phyloP scores from a whole-genome alignment of 2,888 invertebrate species.

The Chloroclysta siterata region DNA sequence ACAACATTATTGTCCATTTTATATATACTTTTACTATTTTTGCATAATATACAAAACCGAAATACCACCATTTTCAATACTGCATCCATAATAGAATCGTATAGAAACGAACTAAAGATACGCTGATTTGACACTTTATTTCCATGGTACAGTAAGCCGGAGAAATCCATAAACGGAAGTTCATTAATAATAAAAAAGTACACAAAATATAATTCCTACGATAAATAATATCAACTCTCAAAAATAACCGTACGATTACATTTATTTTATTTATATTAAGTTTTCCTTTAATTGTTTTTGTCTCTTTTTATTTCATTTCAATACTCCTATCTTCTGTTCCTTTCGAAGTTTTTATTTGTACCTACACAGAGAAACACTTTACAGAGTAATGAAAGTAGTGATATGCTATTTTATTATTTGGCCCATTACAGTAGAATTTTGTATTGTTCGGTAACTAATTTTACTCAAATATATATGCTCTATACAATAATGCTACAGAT shows the following conservation, averaged over 20 bases:
- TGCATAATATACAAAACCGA: constrained; percentile 74
- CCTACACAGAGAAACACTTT: constrained; percentile 85
- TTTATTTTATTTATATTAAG: constrained; percentile 49
- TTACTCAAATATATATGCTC: constrained; percentile 35
- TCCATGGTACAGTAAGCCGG: constrained; percentile 70
- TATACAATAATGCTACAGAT: constrained; percentile 8
- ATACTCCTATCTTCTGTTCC: constrained; percentile 78
- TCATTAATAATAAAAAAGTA: constrained; percentile 49
- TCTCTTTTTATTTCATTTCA: constrained; percentile 60
- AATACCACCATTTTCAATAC: constrained; percentile 70
- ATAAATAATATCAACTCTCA: constrained; percentile 43
- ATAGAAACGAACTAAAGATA: constrained; percentile 62
- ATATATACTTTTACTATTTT: constrained; percentile 80
- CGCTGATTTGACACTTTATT: constrained; percentile 67
- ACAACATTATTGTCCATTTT: constrained; percentile 67
- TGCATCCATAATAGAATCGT: constrained; percentile 75
- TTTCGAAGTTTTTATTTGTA: constrained; percentile 67
- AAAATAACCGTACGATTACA: constrained; percentile 57
- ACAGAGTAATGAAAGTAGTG: constrained; percentile 74
- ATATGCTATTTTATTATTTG: constrained; percentile 74
- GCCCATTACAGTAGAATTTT: constrained; percentile 73
- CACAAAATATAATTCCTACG: constrained; percentile 41
- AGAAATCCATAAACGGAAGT: constrained; percentile 51
- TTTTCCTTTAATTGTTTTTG: constrained; percentile 56
- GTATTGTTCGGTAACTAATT: constrained; percentile 76